Evolutionary conservation across 2,888 invertebrate species (phyloP), one percentile per base, ranked within the genome.

Genomic region (Eupithecia exiguata): DNA sequence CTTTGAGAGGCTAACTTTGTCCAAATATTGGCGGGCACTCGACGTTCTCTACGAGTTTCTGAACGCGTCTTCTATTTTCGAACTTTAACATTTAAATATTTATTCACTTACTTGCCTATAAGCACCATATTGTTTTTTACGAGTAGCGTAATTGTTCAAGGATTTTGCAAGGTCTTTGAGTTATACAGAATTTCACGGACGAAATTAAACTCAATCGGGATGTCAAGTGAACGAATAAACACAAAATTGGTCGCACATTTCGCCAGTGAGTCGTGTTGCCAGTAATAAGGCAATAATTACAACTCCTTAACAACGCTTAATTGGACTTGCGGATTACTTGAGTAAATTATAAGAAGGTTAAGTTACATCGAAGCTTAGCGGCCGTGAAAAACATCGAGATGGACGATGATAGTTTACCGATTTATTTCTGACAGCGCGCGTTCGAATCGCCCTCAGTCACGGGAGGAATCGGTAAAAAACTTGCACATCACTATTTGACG

Each of bases 1-100:
- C 86, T 89, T 89, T 87, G 88, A 89, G 88, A 85, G 87, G 76
- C 81, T 77, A 93, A 93, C 91, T 94, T 92, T 83, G 88, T 88
- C 85, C 85, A 92, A 93, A 93, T 89, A 91, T 91, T 89, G 84
- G 83, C 81, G 79, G 81, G 77, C 79, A 80, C 79, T 81, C 74
- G 78, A 78, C 73, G 77, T 82, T 83, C 78, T 77, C 73, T 74
- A 80, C 77, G 82, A 81, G 81, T 81, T 83, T 84, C 72, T 78
- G 81, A 82, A 83, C 80, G 76, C 79, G 74, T 73, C 74, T 74
- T 80, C 75, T 75, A 65, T 76, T 75, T 78, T 75, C 61, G 30
- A 76, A 72, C n/a, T 73, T 61, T 61, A 36, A 36, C n/a, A 69
- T 49, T 71, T 74, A 69, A 65, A 61, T 71, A 73, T 70, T 30